Conservation (phyloP, 2,113 vertebrate species). For the Dolichallabes microphthalmus region DNA sequence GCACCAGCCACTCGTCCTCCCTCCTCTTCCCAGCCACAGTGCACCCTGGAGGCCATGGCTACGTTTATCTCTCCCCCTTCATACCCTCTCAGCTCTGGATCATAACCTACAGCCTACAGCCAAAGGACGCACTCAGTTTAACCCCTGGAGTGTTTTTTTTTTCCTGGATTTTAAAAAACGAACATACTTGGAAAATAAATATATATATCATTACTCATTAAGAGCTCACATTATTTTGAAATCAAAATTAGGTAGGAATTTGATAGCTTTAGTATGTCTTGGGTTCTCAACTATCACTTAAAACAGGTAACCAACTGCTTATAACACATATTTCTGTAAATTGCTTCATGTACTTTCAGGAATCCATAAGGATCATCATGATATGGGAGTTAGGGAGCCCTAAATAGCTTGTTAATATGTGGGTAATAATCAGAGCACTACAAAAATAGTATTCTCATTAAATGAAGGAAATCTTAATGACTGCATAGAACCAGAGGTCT, state of each 20-base stretch:
- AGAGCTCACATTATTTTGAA: not conserved
- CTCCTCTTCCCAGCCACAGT: conserved; percentile 39
- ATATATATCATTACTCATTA: not conserved
- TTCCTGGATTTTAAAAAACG: conserved; percentile 26
- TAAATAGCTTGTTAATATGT: conserved; percentile 20
- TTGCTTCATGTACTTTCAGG: not conserved
- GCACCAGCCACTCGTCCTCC: conserved; percentile 30
- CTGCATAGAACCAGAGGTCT: not conserved
- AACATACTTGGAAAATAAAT: not conserved
- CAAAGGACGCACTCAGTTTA: conserved; percentile 47
- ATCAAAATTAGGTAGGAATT: not conserved
- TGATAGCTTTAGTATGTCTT: not conserved
- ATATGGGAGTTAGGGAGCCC: not conserved
- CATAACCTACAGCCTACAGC: conserved; percentile 54
- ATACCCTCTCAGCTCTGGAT: conserved; percentile 47
- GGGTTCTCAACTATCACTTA: not conserved
- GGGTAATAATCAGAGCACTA: conserved; percentile 34
- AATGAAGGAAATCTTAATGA: not conserved
- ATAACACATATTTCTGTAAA: not conserved
- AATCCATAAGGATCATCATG: conserved; percentile 9
- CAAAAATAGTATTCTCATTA: conserved; percentile 9
- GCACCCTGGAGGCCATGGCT: conserved; percentile 47
- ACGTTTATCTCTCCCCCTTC: conserved; percentile 57
- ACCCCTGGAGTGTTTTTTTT: conserved; percentile 30
- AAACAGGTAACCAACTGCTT: not conserved